phyloP scores from a whole-genome alignment of 35 echinoderm and acorn worm genomes.

The Hemicentrotus pulcherrimus region DNA sequence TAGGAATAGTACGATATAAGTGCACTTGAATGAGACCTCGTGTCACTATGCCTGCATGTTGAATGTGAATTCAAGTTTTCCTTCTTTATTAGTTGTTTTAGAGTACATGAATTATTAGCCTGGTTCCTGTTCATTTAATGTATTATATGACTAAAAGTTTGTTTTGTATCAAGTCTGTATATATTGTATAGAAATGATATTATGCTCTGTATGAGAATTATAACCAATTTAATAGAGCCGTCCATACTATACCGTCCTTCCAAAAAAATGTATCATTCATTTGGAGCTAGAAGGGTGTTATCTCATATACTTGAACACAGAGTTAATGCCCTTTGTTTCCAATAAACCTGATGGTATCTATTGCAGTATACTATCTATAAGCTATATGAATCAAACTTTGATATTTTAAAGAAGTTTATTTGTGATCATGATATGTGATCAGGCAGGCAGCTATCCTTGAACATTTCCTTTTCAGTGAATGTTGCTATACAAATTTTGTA shows the following conservation, averaged over 20 bases:
- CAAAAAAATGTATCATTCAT: background rate
- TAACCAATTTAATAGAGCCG: background rate
- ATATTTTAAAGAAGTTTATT: background rate
- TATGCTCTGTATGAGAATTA: background rate
- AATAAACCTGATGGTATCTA: no score
- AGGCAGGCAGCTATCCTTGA: background rate
- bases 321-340: no score
- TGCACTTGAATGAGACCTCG: no score
- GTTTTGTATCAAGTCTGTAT: background rate
- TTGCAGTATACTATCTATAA: background rate
- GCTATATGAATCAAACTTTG: conserved; percentile 1
- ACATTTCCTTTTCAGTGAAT: background rate
- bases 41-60: no score
- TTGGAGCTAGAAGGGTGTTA: no score
- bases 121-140: background rate
- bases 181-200: background rate
- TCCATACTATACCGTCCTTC: background rate
- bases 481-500: background rate
- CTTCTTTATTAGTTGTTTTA: no score
- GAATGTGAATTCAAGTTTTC: no score
- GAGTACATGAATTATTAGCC: no score
- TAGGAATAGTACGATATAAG: no score
- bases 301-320: no score
- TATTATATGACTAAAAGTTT: background rate
- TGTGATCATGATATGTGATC: background rate